Base-by-base conservation (phyloP, 2,113 vertebrate species). In the Channa argus region DNA sequence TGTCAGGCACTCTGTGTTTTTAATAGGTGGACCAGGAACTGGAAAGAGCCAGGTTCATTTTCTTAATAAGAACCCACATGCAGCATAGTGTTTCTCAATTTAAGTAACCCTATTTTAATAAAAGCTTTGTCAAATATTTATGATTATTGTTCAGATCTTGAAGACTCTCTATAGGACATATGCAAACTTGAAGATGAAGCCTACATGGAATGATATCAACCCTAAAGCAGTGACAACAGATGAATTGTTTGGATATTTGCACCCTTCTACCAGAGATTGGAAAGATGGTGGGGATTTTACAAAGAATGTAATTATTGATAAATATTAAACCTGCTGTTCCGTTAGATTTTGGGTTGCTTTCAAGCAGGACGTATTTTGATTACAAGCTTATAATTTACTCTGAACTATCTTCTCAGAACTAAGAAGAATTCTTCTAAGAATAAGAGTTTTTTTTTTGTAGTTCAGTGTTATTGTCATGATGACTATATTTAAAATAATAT, bases 1-100 rank as follows among this genome's bases (percentile, higher is more conserved):
- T 65, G 91, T 95, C 62, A 89, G 89, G 46, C 92, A 94, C 77
- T 95, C 95, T 33, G 68, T 94, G 53, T 95, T 95, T 89, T 83
- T 94, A 0, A 91, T 91, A 9, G 94, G 94, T n/a, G 95, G 94
- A 75, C 90, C 92, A 71, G 91, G 93, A 72, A 94, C 91, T 36
- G 92, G 92, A 58, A 95, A 95, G 85, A 95, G 89, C 77, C 92
- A 94, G 92, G 94, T 95, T 15, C 41, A 5, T 14, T 15, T 5
- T 37, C 8, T 46, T 10, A 13, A 44, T 52, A 24, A 24, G 24
- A 34, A 58, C 63, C 1, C n/a, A 41, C 10, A 74, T 59, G 39
- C 4, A 60, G 38, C 58, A 63, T 5, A 14, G 7, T 3, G 33
- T 59, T 36, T 71, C 4, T 5, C 3, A 3, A 5, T 66, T 8